A percentile compares a stretch with the other conserved stretches of the same genome.
These are phyloP conservation scores for Microctenopoma steveboyesi DNA, from an alignment of 2,797 vertebrate genomes.

Conservation along the genomic window DNA sequence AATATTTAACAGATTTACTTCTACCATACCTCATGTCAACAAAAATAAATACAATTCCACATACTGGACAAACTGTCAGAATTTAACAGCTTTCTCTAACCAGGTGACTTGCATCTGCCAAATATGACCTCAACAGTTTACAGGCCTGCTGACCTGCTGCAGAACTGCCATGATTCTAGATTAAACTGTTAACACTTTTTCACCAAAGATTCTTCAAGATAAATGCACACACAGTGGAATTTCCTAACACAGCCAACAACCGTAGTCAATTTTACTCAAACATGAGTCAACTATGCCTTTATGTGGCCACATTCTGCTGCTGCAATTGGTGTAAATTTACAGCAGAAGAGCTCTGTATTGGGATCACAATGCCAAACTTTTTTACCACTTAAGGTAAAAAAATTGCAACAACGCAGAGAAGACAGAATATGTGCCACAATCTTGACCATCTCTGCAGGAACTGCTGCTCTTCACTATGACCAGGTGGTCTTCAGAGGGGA, in stretches of 20 bases:
- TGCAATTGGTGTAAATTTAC: too few species aligned
- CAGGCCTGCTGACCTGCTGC: slow-evolving; percentile 24
- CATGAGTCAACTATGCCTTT: too few species aligned
- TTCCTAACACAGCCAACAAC: too few species aligned
- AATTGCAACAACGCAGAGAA: background rate
- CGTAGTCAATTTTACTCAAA: too few species aligned
- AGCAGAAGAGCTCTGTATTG: too few species aligned
- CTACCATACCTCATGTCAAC: slow-evolving; percentile 13
- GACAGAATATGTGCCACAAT: background rate
- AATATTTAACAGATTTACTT: slow-evolving; percentile 9
- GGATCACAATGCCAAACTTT: background rate
- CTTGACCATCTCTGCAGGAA: slow-evolving; percentile 51
- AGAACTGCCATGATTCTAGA: slow-evolving; percentile 11
- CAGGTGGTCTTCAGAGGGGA: slow-evolving; percentile 57
- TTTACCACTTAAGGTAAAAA: background rate
- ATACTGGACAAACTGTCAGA: slow-evolving; percentile 8
- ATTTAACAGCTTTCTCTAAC: slow-evolving; percentile 24
- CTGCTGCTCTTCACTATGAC: slow-evolving; percentile 44
- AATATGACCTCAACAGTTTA: slow-evolving; percentile 62
- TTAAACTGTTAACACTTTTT: slow-evolving; percentile 30
- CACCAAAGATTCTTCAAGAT: slow-evolving; percentile 22
- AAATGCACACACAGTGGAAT: slow-evolving; percentile 3
- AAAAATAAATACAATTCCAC: slow-evolving; percentile 37
- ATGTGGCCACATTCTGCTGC: too few species aligned
- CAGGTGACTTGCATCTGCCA: slow-evolving; percentile 31